Percentiles rank a stretch among this genome's conserved stretches.
Conservation (phyloP, 2,113 vertebrate genomes). For the Proterorhinus semilunaris region DNA sequence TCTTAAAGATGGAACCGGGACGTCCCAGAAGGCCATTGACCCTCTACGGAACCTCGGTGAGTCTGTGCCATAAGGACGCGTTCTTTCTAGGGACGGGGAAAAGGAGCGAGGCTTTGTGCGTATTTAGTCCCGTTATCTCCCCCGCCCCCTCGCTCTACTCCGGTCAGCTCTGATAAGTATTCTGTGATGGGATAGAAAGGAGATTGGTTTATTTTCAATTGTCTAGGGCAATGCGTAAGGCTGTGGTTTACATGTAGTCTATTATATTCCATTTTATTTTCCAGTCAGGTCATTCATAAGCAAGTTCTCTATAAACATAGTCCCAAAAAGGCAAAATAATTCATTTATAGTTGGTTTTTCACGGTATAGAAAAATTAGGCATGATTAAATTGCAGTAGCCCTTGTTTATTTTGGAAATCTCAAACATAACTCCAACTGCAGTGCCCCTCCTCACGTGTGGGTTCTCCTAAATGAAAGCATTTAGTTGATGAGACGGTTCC, state of each 20-base stretch:
- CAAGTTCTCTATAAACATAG: no score
- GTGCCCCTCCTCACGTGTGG: not conserved
- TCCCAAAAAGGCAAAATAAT: no score
- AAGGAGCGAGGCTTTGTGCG: not conserved
- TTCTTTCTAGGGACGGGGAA: not conserved
- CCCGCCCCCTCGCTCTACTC: not conserved
- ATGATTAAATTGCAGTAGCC: not conserved
- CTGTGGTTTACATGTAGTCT: no score
- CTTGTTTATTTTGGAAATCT: not conserved
- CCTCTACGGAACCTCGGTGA: slow-evolving; percentile 72
- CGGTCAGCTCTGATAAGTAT: not conserved
- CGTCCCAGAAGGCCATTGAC: slow-evolving; percentile 66
- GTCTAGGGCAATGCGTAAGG: no score
- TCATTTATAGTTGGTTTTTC: no score
- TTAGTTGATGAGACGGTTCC: slow-evolving; percentile 2
- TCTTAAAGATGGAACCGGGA: slow-evolving; percentile 56
- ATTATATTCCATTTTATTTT: no score
- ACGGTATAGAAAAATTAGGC: not conserved
- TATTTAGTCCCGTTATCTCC: not conserved
- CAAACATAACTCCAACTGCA: not conserved
- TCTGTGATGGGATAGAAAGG: no score
- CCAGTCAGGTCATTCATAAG: no score
- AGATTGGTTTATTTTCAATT: not conserved
- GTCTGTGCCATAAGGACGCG: not conserved
- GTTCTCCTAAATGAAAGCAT: not conserved